Evolutionary conservation across 1,140 invertebrate species (phyloP).

Genomic region (Drosophila baimaii): DNA sequence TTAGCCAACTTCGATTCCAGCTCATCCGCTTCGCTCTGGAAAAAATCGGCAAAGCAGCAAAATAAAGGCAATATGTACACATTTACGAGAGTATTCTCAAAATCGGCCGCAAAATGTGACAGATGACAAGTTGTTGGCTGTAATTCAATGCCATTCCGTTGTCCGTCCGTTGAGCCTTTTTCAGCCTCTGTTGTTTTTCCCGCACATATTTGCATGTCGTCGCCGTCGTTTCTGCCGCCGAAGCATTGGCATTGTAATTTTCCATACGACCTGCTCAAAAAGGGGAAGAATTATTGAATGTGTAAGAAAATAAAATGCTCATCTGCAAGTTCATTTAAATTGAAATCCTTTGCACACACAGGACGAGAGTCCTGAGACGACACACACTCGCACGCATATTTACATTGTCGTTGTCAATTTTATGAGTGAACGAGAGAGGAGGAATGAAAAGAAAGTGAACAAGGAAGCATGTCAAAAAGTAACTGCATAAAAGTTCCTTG

Average conservation of each 20-base stretch:
- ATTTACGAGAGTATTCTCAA: constrained; percentile 28
- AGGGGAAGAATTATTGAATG: constrained; percentile 70
- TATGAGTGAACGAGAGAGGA: constrained; percentile 48
- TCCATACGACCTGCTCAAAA: constrained; percentile 66
- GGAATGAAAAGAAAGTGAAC: constrained; percentile 47
- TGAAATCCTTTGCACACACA: constrained; percentile 62
- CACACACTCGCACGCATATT: constrained; percentile 42
- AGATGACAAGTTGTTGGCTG: constrained; percentile 76
- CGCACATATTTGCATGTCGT: constrained; percentile 65
- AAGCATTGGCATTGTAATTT: constrained; percentile 67
- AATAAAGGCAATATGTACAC: constrained; percentile 7
- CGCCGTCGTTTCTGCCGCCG: no score
- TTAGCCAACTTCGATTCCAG: constrained; percentile 15
- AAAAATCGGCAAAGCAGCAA: constrained; percentile 7
- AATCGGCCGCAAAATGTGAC: constrained; percentile 77
- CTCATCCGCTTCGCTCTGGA: constrained; percentile 12
- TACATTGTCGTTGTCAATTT: constrained; percentile 81
- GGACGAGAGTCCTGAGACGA: constrained; percentile 1
- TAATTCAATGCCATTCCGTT: constrained; percentile 72
- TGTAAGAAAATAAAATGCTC: constrained; percentile 74
- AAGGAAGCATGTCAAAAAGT: constrained; percentile 79
- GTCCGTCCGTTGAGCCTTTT: constrained; percentile 42
- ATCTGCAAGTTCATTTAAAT: constrained; percentile 80
- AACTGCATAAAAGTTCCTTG: constrained; percentile 82
- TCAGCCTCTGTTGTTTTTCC: constrained; percentile 13